phyloP scores from a whole-genome alignment of 2,113 vertebrate species.

The Australoheros scitulus region DNA sequence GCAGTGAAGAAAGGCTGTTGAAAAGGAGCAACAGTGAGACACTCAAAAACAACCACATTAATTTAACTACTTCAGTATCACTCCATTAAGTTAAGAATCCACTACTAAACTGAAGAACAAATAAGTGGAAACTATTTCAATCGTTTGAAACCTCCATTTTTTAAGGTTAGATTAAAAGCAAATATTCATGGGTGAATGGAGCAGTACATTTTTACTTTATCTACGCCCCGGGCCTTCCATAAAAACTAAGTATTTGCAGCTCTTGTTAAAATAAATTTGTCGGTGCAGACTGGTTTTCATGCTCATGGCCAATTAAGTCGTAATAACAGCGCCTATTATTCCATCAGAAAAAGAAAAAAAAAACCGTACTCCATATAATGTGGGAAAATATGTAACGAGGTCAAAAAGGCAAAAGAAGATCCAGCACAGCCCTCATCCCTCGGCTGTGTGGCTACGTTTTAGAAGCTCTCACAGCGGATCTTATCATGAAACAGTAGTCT shows the following conservation, averaged over 20 bases:
- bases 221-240: background rate
- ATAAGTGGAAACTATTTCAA: background rate
- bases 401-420: background rate
- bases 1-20: slow-evolving; percentile 25
- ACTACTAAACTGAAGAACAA: background rate
- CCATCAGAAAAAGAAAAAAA: background rate
- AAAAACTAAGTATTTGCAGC: background rate
- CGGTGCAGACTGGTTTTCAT: background rate
- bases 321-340: background rate
- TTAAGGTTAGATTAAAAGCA: background rate
- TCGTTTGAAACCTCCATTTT: background rate
- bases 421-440: background rate
- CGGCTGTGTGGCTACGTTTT: slow-evolving; percentile 21
- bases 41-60: background rate
- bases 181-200: background rate
- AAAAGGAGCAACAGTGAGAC: slow-evolving; percentile 36
- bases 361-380: background rate
- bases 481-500: slow-evolving; percentile 31
- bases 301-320: slow-evolving; percentile 1
- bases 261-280: background rate
- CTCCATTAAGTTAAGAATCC: background rate
- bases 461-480: slow-evolving; percentile 3
- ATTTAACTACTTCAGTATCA: background rate
- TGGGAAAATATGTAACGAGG: background rate
- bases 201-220: background rate